Conservation (phyloP, 2,797 vertebrate genomes). For the Argyrosomus regius region DNA sequence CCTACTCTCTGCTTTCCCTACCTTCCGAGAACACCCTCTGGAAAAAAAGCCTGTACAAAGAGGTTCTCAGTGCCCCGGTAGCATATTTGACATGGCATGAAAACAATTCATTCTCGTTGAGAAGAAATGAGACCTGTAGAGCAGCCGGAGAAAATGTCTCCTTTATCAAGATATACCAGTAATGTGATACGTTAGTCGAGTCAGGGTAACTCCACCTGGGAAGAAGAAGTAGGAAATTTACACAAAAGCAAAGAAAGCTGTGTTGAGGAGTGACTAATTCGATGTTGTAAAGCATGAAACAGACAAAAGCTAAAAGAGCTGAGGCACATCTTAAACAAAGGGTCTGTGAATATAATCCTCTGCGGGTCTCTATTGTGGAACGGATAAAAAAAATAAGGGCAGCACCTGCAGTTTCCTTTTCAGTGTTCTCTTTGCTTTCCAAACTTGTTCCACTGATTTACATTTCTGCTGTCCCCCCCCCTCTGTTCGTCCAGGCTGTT, state of each 20-base stretch:
- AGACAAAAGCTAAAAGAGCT: not conserved
- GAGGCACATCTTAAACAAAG: conserved; percentile 3
- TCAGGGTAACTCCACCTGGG: conserved; percentile 27
- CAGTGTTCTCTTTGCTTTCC: conserved; percentile 2
- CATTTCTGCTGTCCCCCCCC: conserved; percentile 43
- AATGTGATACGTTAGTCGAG: conserved; percentile 42
- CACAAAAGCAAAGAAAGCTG: conserved; percentile 19
- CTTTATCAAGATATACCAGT: conserved; percentile 53
- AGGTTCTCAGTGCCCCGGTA: conserved; percentile 44
- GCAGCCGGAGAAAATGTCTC: conserved; percentile 38
- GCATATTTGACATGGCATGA: conserved; percentile 65
- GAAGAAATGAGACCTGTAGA: conserved; percentile 47
- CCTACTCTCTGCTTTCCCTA: conserved; percentile 12
- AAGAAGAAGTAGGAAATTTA: conserved; percentile 10
- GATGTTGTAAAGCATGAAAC: conserved; percentile 11
- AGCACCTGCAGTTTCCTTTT: conserved; percentile 1
- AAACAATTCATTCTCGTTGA: conserved; percentile 43
- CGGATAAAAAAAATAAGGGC: not conserved
- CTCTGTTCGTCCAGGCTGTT: conserved; percentile 33
- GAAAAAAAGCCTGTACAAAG: conserved; percentile 58
- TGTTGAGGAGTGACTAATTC: not conserved
- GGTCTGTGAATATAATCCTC: not conserved
- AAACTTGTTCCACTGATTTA: conserved; percentile 34
- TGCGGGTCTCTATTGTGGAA: not conserved
- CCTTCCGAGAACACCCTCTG: conserved; percentile 32